A percentile compares a stretch with the other conserved stretches of the same genome.
Evolutionary conservation across 1,140 invertebrate species (phyloP).

Genomic region (Helicorthomorpha holstii): DNA sequence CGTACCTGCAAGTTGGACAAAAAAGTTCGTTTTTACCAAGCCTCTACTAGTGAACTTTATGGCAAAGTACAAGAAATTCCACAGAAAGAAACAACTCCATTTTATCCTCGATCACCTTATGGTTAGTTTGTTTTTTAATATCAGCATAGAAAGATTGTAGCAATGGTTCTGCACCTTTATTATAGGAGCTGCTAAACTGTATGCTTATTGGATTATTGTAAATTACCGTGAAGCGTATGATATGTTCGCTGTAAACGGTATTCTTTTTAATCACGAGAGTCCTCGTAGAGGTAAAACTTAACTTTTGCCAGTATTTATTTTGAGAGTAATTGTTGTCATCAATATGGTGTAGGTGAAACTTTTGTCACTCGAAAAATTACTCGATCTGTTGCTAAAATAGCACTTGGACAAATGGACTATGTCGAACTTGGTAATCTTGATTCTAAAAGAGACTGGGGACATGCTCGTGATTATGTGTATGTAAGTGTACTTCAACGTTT

Average conservation of each 20-base stretch:
- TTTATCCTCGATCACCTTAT: conserved; percentile 98
- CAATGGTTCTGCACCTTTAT: neutral
- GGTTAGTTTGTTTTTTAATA: conserved; percentile 38
- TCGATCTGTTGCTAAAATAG: conserved; percentile 89
- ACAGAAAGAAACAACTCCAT: conserved; percentile 94
- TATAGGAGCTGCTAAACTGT: conserved; percentile 90
- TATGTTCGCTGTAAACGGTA: conserved; percentile 97
- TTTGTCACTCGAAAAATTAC: conserved; percentile 99
- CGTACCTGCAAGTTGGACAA: conserved; percentile 75
- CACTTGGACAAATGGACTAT: conserved; percentile 63
- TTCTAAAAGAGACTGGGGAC: conserved; percentile 95
- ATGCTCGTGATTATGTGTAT: conserved; percentile 97
- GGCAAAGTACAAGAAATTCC: conserved; percentile 94
- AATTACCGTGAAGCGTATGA: conserved; percentile 97
- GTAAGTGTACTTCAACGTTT: too few relatives aligned
- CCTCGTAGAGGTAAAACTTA: conserved; percentile 56
- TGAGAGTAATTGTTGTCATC: neutral
- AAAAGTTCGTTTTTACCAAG: conserved; percentile 86
- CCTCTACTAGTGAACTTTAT: conserved; percentile 95
- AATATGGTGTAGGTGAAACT: conserved; percentile 48
- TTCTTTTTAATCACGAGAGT: conserved; percentile 98
- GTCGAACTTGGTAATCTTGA: conserved; percentile 92
- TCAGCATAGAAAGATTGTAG: neutral
- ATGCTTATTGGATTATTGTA: conserved; percentile 96
- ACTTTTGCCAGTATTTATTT: neutral